These are phyloP conservation scores for Lagodon rhomboides DNA, from an alignment of 2,797 vertebrate species.

Conservation along the genomic window DNA sequence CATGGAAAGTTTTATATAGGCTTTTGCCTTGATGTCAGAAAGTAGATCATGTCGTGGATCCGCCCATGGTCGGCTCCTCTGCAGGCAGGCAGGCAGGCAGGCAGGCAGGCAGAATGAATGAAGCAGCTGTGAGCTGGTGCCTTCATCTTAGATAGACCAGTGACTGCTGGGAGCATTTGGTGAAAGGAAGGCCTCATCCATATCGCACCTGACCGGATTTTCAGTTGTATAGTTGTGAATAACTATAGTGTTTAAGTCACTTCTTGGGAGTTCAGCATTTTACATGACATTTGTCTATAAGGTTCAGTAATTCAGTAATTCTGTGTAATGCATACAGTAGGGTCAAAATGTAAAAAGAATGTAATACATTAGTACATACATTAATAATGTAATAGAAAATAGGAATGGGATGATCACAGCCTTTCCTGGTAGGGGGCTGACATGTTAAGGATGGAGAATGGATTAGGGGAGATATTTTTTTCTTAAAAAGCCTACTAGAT, in stretches of 20 bases:
- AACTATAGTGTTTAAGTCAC: not conserved
- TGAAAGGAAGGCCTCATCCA: not conserved
- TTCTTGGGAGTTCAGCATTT: not conserved
- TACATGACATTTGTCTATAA: too few relatives aligned
- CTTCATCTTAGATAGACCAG: slow-evolving; percentile 16
- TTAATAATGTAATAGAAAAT: too few relatives aligned
- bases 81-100: slow-evolving; percentile 25
- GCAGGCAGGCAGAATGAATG: slow-evolving; percentile 1
- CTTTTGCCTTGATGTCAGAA: slow-evolving; percentile 62
- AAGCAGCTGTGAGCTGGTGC: slow-evolving; percentile 32
- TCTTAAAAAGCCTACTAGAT: not conserved
- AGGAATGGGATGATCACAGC: not conserved
- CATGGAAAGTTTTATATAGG: slow-evolving; percentile 71
- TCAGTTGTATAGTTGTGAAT: not conserved
- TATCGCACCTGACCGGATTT: not conserved
- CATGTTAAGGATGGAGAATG: not conserved
- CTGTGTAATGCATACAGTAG: too few relatives aligned
- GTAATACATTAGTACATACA: too few relatives aligned
- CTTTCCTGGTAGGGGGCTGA: not conserved
- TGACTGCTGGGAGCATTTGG: slow-evolving; percentile 16
- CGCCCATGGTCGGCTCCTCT: slow-evolving; percentile 38
- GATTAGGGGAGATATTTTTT: slow-evolving; percentile 8
- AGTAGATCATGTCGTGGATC: slow-evolving; percentile 40
- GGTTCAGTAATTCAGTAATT: not conserved
- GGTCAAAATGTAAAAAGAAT: too few relatives aligned